These are phyloP conservation scores for Beaufortia kweichowensis DNA, from an alignment of 2,113 vertebrate species.

Conservation along the genomic window DNA sequence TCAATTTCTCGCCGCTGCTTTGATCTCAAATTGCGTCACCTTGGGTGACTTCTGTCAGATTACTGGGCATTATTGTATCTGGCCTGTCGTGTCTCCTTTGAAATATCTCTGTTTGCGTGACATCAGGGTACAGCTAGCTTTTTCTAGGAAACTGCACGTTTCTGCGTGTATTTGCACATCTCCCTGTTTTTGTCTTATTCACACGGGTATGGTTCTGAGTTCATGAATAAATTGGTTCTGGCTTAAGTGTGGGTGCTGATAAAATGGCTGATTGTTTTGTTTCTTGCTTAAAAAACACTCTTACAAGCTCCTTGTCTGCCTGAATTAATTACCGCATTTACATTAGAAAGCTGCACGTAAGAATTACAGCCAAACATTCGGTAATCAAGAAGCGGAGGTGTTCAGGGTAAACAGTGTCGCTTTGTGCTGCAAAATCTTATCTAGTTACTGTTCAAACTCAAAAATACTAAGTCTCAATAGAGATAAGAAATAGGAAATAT, in stretches of 20 bases:
- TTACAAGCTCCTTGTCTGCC: conserved; percentile 33
- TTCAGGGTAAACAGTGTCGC: conserved; percentile 28
- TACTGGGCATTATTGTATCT: conserved; percentile 21
- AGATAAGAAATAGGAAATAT: too few species aligned
- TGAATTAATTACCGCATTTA: conserved; percentile 49
- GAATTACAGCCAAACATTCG: conserved; percentile 15
- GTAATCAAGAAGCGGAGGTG: conserved; percentile 41
- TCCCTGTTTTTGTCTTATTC: neutral
- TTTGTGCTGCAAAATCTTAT: conserved; percentile 10
- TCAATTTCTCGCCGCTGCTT: neutral
- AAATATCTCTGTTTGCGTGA: conserved; percentile 8
- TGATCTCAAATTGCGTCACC: conserved; percentile 21
- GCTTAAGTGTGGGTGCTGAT: neutral
- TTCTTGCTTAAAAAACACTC: conserved; percentile 40
- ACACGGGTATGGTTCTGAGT: neutral
- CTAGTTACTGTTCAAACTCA: neutral
- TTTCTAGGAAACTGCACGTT: too few species aligned
- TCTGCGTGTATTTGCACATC: conserved; percentile 13
- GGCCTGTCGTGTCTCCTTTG: conserved; percentile 17
- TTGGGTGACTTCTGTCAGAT: conserved; percentile 3
- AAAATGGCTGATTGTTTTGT: conserved; percentile 26
- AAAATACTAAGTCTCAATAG: too few species aligned
- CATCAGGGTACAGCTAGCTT: too few species aligned
- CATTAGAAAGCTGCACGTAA: conserved; percentile 44
- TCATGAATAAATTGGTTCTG: conserved; percentile 20